Conservation (phyloP, 2,888 invertebrate species). For the Temnothorax rugatulus region DNA sequence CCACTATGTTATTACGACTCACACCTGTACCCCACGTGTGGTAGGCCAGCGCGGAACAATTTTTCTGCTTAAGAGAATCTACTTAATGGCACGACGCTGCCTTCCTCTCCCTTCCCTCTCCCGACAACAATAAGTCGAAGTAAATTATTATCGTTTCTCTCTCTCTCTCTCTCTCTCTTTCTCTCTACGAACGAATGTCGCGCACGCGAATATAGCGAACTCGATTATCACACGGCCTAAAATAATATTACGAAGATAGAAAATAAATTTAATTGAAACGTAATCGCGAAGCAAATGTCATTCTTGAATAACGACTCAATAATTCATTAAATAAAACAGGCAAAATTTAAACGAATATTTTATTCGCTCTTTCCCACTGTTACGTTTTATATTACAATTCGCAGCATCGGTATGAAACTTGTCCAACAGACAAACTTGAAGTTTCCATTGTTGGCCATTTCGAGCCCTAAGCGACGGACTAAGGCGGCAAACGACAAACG, state of each 20-base stretch:
- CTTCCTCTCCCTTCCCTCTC: constrained; percentile 2
- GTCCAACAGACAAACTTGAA: neutral
- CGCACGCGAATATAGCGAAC: constrained; percentile 54
- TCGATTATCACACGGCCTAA: neutral
- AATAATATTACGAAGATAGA: neutral
- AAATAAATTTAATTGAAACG: neutral
- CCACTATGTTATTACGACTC: constrained; percentile 85
- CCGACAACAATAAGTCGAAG: constrained; percentile 61
- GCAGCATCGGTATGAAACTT: neutral
- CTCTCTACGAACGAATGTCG: constrained; percentile 65
- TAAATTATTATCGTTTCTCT: constrained; percentile 72
- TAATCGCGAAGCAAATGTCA: neutral
- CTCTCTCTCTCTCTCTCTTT: constrained; percentile 50
- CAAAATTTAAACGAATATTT: neutral
- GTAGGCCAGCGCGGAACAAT: constrained; percentile 68
- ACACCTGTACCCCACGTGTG: constrained; percentile 82
- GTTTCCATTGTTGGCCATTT: neutral
- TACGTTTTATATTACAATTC: neutral
- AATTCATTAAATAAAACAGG: neutral
- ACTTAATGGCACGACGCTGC: constrained; percentile 74
- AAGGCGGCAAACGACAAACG: constrained; percentile 69
- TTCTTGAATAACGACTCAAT: neutral
- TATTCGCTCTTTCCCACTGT: neutral
- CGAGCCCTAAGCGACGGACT: neutral
- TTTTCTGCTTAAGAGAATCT: constrained; percentile 70